Evolutionary conservation across 92 coral and sea anemone genomes (phyloP).

Genomic region (Meandrina meandrites): DNA sequence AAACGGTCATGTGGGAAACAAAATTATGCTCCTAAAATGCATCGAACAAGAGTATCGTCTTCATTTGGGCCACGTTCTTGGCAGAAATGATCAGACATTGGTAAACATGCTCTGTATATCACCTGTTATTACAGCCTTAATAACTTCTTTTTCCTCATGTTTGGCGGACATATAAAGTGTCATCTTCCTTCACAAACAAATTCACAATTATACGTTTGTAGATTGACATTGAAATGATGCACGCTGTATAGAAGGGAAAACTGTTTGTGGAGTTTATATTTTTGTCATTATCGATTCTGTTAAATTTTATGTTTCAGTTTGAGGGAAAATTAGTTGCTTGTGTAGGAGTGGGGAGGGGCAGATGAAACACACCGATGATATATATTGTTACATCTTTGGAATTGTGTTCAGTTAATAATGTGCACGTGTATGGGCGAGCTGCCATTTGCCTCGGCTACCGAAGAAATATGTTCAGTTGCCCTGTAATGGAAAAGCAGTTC

Average conservation of each 20-base stretch:
- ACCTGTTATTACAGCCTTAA: neutral
- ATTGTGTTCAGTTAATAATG: neutral
- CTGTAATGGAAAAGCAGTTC: neutral
- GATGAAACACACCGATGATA: neutral
- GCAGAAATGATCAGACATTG: neutral
- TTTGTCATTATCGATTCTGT: neutral
- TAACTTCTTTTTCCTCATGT: neutral
- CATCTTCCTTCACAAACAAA: neutral
- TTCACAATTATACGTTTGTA: neutral
- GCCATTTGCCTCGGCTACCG: neutral
- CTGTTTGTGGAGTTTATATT: neutral
- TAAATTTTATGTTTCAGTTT: neutral
- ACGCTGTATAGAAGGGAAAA: neutral
- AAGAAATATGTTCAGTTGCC: no score
- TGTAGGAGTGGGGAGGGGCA: neutral
- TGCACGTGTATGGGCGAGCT: neutral
- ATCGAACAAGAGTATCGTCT: neutral
- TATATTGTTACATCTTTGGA: neutral
- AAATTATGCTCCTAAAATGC: neutral
- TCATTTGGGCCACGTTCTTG: neutral
- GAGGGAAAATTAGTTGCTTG: neutral
- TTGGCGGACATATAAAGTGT: neutral
- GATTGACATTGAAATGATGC: neutral
- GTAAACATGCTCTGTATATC: neutral
- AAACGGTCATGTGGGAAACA: neutral